A percentile compares a stretch with the other conserved stretches of the same genome.
These are phyloP conservation scores for Pachydiplax longipennis DNA, from an alignment of 2,888 invertebrate species.

Conservation along the genomic window DNA sequence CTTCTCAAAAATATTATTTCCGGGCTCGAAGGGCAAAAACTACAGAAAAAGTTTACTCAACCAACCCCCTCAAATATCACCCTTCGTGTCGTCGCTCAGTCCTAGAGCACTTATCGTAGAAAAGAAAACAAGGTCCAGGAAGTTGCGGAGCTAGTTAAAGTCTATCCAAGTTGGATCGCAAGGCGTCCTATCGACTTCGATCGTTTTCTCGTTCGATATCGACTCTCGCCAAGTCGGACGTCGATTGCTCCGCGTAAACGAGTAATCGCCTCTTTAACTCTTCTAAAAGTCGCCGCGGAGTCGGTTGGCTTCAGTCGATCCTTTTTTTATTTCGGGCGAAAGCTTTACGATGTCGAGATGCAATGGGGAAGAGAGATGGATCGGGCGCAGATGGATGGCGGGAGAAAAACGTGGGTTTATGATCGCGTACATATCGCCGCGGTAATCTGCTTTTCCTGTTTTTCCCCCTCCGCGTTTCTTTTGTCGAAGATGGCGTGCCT, in stretches of 20 bases:
- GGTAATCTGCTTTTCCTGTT: not conserved
- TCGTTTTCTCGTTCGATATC: not conserved
- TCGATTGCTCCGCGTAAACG: not conserved
- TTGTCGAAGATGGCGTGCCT: not conserved
- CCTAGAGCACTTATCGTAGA: not conserved
- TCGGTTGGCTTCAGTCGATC: not conserved
- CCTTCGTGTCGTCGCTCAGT: not conserved
- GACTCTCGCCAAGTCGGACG: not conserved
- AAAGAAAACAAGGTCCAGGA: not conserved
- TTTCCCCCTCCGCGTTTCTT: not conserved
- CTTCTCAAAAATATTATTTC: not conserved
- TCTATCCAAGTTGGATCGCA: not conserved
- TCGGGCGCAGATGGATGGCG: not conserved
- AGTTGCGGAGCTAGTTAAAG: not conserved
- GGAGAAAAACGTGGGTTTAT: not conserved
- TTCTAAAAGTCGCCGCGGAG: not conserved
- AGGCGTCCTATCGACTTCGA: not conserved
- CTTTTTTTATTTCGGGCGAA: too few relatives aligned
- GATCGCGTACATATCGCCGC: not conserved
- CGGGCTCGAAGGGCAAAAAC: not conserved
- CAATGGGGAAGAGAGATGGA: not conserved
- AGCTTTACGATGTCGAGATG: too few relatives aligned
- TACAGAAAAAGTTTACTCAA: not conserved
- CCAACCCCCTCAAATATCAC: not conserved
- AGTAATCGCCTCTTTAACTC: not conserved